Conservation (phyloP, 2,113 vertebrate species). For the Phylloscopus whistleri region DNA sequence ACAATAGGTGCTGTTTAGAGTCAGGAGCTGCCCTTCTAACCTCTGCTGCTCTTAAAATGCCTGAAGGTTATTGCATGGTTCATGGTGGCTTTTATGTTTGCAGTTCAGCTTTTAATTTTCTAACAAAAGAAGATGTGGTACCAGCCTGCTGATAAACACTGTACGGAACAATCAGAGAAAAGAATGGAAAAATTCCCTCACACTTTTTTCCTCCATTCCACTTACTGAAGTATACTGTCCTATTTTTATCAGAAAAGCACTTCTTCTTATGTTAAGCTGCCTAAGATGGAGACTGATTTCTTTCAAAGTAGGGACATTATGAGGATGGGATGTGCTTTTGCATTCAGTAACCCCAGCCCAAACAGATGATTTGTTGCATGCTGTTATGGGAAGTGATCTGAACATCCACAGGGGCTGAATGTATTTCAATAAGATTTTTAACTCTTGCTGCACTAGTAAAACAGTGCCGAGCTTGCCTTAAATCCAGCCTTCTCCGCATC, state of each 20-base stretch:
- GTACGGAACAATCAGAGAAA: background rate
- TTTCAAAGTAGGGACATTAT: background rate
- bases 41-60: slow-evolving; percentile 74
- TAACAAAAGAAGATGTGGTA: slow-evolving; percentile 19
- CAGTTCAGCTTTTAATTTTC: slow-evolving; percentile 61
- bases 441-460: background rate
- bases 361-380: background rate
- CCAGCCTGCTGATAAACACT: slow-evolving; percentile 2
- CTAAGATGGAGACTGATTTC: background rate
- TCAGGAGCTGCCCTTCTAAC: slow-evolving; percentile 73
- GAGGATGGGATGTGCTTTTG: background rate
- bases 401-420: background rate
- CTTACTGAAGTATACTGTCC: background rate
- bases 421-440: background rate
- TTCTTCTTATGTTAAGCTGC: background rate
- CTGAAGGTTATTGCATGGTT: slow-evolving; percentile 70
- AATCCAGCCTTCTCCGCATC: background rate
- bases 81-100: slow-evolving; percentile 61
- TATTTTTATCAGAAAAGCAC: background rate
- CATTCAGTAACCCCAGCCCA: background rate
- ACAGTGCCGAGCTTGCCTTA: background rate
- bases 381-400: background rate
- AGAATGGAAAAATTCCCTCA: background rate
- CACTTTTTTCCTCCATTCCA: background rate
- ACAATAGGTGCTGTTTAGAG: slow-evolving; percentile 78